Conservation (phyloP, 2,797 vertebrate genomes). For the Buphagus erythrorhynchus region DNA sequence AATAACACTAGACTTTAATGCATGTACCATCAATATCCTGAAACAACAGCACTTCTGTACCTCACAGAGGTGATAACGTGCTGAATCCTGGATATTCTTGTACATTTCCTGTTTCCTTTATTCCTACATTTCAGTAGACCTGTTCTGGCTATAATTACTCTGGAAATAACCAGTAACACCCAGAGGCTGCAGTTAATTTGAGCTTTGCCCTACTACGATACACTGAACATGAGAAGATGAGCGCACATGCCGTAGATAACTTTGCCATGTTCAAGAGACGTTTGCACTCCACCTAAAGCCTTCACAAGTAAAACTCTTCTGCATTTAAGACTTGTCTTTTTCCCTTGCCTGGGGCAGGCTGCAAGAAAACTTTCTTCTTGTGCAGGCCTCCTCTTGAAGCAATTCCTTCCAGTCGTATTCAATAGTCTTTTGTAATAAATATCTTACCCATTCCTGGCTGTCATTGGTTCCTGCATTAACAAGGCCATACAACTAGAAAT, state of each 20-base stretch:
- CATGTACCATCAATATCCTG: background rate
- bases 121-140: background rate
- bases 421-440: background rate
- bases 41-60: background rate
- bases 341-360: background rate
- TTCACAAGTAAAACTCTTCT: background rate
- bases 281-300: background rate
- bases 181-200: background rate
- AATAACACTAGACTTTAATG: background rate
- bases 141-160: background rate
- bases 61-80: background rate
- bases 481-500: background rate
- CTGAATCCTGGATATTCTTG: background rate
- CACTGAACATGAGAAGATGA: background rate
- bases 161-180: background rate
- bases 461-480: background rate
- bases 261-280: background rate
- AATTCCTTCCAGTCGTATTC: background rate
- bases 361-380: background rate
- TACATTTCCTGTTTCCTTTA: background rate
- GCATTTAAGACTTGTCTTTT: background rate
- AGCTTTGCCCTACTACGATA: background rate
- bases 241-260: rapidly evolving
- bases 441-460: background rate
- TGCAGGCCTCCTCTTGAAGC: background rate